phyloP scores from a whole-genome alignment of 2,797 vertebrate species.

The Rhincodon typus region DNA sequence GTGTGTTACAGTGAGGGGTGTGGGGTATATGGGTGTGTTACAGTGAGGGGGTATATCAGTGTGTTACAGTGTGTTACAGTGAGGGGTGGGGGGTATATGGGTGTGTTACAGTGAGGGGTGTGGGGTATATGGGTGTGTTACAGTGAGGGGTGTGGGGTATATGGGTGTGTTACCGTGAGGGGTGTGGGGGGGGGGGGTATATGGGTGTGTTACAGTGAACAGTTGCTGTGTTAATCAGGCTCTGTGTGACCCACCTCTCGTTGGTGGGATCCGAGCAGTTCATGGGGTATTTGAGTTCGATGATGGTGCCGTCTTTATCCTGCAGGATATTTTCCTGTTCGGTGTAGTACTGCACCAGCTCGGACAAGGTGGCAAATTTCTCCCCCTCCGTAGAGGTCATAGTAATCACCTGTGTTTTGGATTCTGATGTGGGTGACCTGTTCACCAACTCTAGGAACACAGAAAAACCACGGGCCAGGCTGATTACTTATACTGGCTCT shows the following conservation, averaged over 20 bases:
- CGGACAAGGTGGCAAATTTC: slow-evolving; percentile 74
- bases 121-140: no score
- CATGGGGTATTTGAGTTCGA: slow-evolving; percentile 56
- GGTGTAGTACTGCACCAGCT: slow-evolving; percentile 91
- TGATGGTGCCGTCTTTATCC: slow-evolving; percentile 84
- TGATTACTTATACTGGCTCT: not conserved
- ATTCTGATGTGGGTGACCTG: slow-evolving; percentile 91
- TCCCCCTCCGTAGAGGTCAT: not conserved
- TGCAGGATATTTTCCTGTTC: slow-evolving; percentile 81
- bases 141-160: no score
- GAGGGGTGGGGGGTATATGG: no score
- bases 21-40: no score
- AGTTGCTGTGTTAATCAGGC: no score
- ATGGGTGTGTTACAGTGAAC: no score
- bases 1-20: no score
- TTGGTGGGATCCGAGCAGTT: slow-evolving; percentile 86
- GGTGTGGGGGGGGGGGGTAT: no score
- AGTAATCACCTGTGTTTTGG: slow-evolving; percentile 76
- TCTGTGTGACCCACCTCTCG: slow-evolving; percentile 66
- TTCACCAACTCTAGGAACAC: slow-evolving; percentile 68
- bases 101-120: no score
- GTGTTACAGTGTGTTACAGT: no score
- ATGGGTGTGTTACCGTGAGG: no score
- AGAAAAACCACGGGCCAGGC: not conserved
- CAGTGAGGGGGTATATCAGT: no score